phyloP scores from a whole-genome alignment of 2,113 vertebrate species.

The Ploceus nigricollis region DNA sequence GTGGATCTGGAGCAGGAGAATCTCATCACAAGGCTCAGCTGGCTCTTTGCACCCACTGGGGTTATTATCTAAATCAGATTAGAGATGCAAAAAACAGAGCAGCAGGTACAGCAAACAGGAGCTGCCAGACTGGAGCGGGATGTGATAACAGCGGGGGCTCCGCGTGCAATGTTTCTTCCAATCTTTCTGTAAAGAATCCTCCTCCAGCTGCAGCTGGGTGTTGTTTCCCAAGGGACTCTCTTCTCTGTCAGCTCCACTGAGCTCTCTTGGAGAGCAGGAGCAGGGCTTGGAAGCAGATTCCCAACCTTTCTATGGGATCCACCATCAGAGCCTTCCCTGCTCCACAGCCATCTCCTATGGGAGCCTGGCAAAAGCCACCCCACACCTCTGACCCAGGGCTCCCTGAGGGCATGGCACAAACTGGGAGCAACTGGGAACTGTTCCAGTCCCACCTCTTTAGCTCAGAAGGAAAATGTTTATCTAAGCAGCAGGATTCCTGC shows the following conservation, averaged over 20 bases:
- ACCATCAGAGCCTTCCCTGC: background rate
- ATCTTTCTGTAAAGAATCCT: background rate
- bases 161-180: rapidly evolving
- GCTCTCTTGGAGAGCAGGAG: background rate
- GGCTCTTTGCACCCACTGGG: background rate
- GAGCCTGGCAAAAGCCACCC: background rate
- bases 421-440: background rate
- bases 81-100: background rate
- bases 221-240: background rate
- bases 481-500: background rate
- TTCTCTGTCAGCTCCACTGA: background rate
- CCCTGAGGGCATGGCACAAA: background rate
- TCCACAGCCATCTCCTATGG: rapidly evolving
- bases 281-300: too few relatives aligned
- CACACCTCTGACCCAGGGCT: background rate
- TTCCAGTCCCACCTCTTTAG: background rate
- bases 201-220: background rate
- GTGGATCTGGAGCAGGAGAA: background rate
- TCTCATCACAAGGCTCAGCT: background rate
- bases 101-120: background rate
- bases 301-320: background rate
- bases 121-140: background rate
- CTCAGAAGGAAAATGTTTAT: background rate
- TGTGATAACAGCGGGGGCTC: background rate
- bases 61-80: background rate